A percentile compares a stretch with the other conserved stretches of the same genome.
Conservation (phyloP, 2,888 invertebrate genomes). For the Helicoverpa assulta region DNA sequence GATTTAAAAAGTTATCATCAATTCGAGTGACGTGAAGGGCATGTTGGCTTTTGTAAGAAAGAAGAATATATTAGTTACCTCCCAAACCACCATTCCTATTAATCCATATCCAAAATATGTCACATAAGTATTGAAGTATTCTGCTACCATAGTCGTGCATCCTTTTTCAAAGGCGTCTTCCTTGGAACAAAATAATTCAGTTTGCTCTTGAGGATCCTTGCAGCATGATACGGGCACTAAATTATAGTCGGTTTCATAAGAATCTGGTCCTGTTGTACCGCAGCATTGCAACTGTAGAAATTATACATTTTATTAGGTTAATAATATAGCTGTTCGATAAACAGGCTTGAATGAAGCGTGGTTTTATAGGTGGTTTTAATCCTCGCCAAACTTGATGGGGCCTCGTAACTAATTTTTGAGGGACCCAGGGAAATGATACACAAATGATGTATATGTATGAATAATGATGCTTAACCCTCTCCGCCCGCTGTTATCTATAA, state of each 20-base stretch:
- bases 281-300: conserved; percentile 52
- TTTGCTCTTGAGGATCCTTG: background rate
- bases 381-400: too few species aligned
- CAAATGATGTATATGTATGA: too few species aligned
- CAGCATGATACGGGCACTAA: conserved; percentile 50
- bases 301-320: background rate
- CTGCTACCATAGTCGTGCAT: conserved; percentile 26
- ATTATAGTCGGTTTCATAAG: conserved; percentile 27
- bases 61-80: conserved; percentile 27
- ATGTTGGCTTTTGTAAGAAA: too few species aligned
- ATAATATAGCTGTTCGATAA: too few species aligned
- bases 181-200: conserved; percentile 18
- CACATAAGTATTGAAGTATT: background rate
- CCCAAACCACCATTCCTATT: conserved; percentile 12
- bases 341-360: too few species aligned
- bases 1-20: too few species aligned
- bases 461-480: too few species aligned
- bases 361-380: too few species aligned
- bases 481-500: too few species aligned
- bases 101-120: background rate
- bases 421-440: too few species aligned
- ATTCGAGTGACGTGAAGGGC: background rate
- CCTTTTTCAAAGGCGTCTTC: conserved; percentile 43
- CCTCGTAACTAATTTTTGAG: too few species aligned
- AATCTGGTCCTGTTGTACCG: conserved; percentile 47